Evolutionary conservation across 1,140 invertebrate genomes (phyloP), one percentile per base, ranked within the genome.

Genomic region (Campodea augens): DNA sequence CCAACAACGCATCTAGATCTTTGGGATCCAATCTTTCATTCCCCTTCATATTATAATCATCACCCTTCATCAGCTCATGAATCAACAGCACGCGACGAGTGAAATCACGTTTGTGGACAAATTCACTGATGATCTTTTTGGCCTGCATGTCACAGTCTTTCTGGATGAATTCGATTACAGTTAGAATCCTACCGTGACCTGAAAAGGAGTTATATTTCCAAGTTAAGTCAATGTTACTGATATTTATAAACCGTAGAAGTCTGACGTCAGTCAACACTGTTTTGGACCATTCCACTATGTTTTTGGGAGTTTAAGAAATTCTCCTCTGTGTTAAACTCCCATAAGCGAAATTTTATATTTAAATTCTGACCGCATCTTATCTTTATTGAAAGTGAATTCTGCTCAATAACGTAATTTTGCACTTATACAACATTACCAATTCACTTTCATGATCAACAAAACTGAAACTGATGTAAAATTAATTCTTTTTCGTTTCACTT

Each of bases 1-100:
- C 78, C 37, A 98, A 72, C 4, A 93, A 64, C 0, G 81, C 71
- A 67, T 98, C 95, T 7, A 93, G 67, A 49, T 86, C 78, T 56
- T 88, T 81, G 0, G 90, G 81, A 62, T 93, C 83, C 4, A 72
- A 60, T 55, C 7, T 15, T 7, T 32, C 27, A 46, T 49, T 32
- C 46, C 48, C 45, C 19, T 18, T 29, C n/a, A n/a, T n/a, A n/a
- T n/a, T n/a, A n/a, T n/a, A n/a, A 23, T 45, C 10, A 15, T 19
- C n/a, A 54, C 57, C 71, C 54, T 57, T 64, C 51, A 58, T 61
- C 42, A 65, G 64, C 29, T 75, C 72, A 52, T 74, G 72, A 12
- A 78, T 73, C 47, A 70, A 60, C 51, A 72, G 67, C 27, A 78
- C 69, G 63, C 76, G 75, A 50, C 68, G 70, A 40, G 74, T 67